phyloP scores from a whole-genome alignment of 2,797 vertebrate genomes.

The Hemitrygon akajei region DNA sequence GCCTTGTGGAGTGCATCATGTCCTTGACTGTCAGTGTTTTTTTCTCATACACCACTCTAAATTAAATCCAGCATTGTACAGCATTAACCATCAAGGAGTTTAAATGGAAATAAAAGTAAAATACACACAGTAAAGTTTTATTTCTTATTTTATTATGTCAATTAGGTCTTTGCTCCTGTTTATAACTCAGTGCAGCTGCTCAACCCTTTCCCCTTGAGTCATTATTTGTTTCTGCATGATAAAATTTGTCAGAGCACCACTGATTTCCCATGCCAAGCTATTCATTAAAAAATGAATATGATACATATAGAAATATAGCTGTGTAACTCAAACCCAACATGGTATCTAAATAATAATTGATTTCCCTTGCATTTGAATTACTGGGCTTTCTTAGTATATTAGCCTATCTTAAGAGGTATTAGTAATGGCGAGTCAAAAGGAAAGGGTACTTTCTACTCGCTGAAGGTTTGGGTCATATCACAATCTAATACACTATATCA shows the following conservation, averaged over 20 bases:
- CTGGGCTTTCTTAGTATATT: background rate
- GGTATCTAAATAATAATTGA: background rate
- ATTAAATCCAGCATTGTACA: background rate
- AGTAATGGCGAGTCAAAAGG: background rate
- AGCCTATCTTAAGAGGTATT: background rate
- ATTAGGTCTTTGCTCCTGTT: background rate
- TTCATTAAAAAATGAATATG: background rate
- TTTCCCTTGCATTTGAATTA: background rate
- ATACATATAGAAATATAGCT: no score
- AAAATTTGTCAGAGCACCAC: background rate
- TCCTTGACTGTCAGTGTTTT: background rate
- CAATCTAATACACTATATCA: background rate
- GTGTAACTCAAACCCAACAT: background rate
- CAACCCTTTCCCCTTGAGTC: background rate
- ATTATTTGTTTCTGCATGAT: background rate
- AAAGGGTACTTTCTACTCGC: background rate
- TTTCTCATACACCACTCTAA: background rate
- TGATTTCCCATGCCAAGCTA: background rate
- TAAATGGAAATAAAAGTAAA: background rate
- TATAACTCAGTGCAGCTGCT: background rate
- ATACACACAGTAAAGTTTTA: background rate
- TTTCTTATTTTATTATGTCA: background rate
- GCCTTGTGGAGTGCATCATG: background rate
- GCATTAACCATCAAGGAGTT: background rate
- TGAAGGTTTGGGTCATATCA: background rate